phyloP scores from a whole-genome alignment of 1,140 invertebrate genomes.

The Zaprionus davidi region DNA sequence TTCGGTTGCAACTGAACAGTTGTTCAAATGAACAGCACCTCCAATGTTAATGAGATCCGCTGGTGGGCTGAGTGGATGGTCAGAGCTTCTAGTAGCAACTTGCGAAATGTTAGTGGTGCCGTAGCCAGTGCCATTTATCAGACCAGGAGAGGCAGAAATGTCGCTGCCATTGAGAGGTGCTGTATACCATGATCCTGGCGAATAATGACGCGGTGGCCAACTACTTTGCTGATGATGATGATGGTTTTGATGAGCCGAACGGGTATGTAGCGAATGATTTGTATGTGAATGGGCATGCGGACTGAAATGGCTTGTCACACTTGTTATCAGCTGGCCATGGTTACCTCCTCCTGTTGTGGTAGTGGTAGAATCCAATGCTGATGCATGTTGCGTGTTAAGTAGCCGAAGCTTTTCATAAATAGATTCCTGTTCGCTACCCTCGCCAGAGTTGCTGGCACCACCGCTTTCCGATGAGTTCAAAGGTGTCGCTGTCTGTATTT shows the following conservation, averaged over 20 bases:
- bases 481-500: conserved; percentile 72
- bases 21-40: conserved; percentile 35
- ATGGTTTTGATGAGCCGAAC: conserved; percentile 8
- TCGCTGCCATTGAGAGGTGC: conserved; percentile 51
- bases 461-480: conserved; percentile 77
- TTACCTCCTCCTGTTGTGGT: background rate
- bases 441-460: conserved; percentile 81
- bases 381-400: conserved; percentile 89
- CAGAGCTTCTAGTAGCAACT: conserved; percentile 2
- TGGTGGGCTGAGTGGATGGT: conserved; percentile 60
- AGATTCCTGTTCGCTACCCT: conserved; percentile 86
- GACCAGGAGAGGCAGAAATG: conserved; percentile 24
- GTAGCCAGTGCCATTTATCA: conserved; percentile 33
- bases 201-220: conserved; percentile 72
- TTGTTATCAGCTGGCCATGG: conserved; percentile 41
- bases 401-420: conserved; percentile 94
- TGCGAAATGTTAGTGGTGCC: conserved; percentile 1
- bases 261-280: conserved; percentile 28
- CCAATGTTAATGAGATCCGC: conserved; percentile 43
- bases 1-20: conserved; percentile 48
- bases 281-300: conserved; percentile 29
- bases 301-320: conserved; percentile 50
- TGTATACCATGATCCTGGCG: conserved; percentile 76
- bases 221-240: conserved; percentile 52
- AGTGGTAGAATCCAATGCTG: conserved; percentile 26